These are phyloP conservation scores for Sarcoramphus papa DNA, from an alignment of 2,797 vertebrate species.

Conservation along the genomic window DNA sequence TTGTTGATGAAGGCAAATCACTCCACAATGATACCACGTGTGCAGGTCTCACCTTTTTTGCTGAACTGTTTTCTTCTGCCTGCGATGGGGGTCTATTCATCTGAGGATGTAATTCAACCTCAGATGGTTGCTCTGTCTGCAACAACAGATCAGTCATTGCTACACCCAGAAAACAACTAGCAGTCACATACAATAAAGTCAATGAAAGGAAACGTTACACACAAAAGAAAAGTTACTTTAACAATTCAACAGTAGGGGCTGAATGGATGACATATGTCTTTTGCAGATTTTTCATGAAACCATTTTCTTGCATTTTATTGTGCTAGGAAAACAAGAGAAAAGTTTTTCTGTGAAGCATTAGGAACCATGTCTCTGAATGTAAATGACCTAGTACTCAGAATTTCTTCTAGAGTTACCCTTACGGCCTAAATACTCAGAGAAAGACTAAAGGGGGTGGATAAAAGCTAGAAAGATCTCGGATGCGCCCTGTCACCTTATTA, in stretches of 20 bases:
- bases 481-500: background rate
- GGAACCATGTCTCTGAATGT: background rate
- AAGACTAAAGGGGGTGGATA: background rate
- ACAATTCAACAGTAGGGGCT: background rate
- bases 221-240: conserved; percentile 44
- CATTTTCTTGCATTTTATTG: background rate
- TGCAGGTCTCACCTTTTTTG: conserved; percentile 79
- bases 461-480: background rate
- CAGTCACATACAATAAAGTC: conserved; percentile 27
- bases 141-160: conserved; percentile 64
- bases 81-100: conserved; percentile 68
- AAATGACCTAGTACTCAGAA: background rate
- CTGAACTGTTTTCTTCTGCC: conserved; percentile 77
- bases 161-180: conserved; percentile 22
- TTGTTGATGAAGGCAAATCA: background rate
- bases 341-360: background rate
- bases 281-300: conserved; percentile 3
- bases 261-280: background rate
- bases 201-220: conserved; percentile 13
- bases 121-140: conserved; percentile 80
- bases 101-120: conserved; percentile 74
- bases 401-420: background rate
- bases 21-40: background rate
- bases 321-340: background rate
- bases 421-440: background rate